Base-by-base conservation (phyloP, 2,888 invertebrate genomes). In the Lithophane socia region DNA sequence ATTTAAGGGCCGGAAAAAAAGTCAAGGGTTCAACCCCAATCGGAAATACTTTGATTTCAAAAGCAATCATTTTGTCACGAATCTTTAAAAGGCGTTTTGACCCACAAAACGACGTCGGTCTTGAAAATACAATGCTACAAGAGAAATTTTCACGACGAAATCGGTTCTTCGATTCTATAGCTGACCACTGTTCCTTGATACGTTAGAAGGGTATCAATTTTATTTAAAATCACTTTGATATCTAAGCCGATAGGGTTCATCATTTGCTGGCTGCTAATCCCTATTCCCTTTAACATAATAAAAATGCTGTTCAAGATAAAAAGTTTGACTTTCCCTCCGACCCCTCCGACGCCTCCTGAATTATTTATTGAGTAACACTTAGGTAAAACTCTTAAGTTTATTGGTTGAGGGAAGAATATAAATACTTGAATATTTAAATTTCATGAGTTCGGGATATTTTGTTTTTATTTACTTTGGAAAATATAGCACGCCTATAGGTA, bases 331-430 rank as follows among this genome's bases (percentile, higher is more conserved):
- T 90, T 87, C 90, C 83, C 88, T 88, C 88, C 88, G 89, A 91
- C 91, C 90, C 83, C 88, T 88, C 88, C 88, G 89, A 91, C 91
- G 91, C 91, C 91, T 91, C 72, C 83, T 94, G 93, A 94, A 94
- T 94, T 93, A 94, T 94, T 94, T 94, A 95, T 94, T 91, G 86
- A 88, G 88, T 89, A 37, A 37, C 37, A 37, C 37, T 37, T 37
- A 37, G 37, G 37, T 37, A 87, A 92, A 91, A 92, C 90, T 91
- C 90, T 89, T 86, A 91, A 92, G 90, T 91, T 92, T 92, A 89
- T 90, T 89, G 87, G 88, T 82, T 87, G 84, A 86, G 82, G 82
- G 84, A 85, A 87, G 88, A 88, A 89, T 87, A 88, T 88, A 89
- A 88, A 89, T 88, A 89, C 88, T 91, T 91, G 86, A 91, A 92